A percentile compares a stretch with the other conserved stretches of the same genome.
Evolutionary conservation across 2,113 vertebrate species (phyloP).

Genomic region (Pheucticus melanocephalus): DNA sequence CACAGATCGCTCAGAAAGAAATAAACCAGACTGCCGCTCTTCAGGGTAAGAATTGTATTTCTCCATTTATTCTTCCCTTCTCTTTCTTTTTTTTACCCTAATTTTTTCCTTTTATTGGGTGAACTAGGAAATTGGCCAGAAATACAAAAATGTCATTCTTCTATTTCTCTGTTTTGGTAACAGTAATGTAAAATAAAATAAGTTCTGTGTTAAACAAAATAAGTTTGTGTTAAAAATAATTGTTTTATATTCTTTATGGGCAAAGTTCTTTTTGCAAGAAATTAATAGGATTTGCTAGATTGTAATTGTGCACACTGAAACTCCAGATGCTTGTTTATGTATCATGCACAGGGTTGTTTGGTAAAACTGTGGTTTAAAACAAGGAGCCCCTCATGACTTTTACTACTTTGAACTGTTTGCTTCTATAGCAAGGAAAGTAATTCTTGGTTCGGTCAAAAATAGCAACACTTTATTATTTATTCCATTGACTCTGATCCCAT

Average conservation of each 20-base stretch:
- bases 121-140: background rate
- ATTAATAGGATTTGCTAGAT: background rate
- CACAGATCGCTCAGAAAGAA: constrained; percentile 84
- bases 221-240: background rate
- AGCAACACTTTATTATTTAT: background rate
- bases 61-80: background rate
- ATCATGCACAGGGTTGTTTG: background rate
- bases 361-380: background rate
- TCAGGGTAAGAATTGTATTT: constrained; percentile 79
- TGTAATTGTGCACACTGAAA: background rate
- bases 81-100: background rate
- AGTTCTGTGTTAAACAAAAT: background rate
- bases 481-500: background rate
- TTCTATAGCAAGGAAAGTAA: background rate
- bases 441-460: background rate
- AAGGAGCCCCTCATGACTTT: background rate
- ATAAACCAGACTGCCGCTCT: constrained; percentile 82
- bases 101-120: background rate
- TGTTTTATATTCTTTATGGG: background rate
- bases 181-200: background rate
- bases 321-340: background rate
- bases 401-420: background rate
- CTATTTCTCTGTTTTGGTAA: background rate
- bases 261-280: background rate
- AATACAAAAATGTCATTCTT: background rate